These are phyloP conservation scores for Epinotia brunnichana DNA, from an alignment of 2,888 invertebrate species.

Conservation along the genomic window DNA sequence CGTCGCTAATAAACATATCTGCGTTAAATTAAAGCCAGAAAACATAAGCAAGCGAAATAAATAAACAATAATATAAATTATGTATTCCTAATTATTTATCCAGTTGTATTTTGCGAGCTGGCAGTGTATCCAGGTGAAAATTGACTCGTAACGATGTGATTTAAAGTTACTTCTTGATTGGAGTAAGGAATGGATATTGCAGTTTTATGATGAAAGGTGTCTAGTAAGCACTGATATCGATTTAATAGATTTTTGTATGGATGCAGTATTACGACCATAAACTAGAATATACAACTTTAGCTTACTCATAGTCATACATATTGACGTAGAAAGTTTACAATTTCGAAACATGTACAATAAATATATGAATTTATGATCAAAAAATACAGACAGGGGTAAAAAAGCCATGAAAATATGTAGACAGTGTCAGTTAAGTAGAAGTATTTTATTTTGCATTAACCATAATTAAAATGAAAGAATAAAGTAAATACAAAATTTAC, in stretches of 20 bases:
- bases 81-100: constrained; percentile 48
- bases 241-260: constrained; percentile 34
- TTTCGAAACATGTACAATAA: background rate
- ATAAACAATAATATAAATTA: constrained; percentile 47
- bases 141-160: constrained; percentile 13
- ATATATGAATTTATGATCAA: background rate
- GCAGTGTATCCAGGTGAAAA: constrained; percentile 14
- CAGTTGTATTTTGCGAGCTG: constrained; percentile 30
- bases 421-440: background rate
- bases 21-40: constrained; percentile 48
- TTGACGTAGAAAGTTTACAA: background rate
- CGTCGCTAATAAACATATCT: constrained; percentile 50
- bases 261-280: constrained; percentile 15
- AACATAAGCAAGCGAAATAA: constrained; percentile 49
- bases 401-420: background rate
- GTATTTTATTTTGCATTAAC: background rate
- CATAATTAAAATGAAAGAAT: background rate
- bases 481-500: no score
- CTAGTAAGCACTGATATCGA: constrained; percentile 22
- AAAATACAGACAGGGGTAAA: background rate
- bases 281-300: constrained; percentile 14
- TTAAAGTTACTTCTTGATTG: constrained; percentile 25
- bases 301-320: background rate
- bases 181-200: constrained; percentile 13
- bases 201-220: constrained; percentile 37